These are phyloP conservation scores for Lacerta viridis DNA, from an alignment of 2,797 vertebrate genomes.

Conservation along the genomic window DNA sequence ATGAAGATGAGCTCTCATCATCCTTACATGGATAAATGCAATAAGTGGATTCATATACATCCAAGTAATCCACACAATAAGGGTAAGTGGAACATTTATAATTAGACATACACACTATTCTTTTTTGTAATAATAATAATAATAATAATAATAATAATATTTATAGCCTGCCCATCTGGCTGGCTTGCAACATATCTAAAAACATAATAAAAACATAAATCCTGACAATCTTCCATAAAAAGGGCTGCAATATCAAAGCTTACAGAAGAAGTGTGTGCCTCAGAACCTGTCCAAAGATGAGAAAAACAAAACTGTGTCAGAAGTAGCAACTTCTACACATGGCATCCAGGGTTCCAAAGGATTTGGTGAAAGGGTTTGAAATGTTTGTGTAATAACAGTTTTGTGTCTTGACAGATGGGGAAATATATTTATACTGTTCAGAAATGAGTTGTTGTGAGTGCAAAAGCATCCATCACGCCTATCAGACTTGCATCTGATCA, in stretches of 20 bases:
- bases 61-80: neutral
- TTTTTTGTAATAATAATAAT: neutral
- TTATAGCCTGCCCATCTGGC: no score
- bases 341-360: neutral
- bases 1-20: neutral
- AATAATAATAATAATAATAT: no score
- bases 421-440: neutral
- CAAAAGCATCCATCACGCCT: neutral
- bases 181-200: no score
- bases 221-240: no score
- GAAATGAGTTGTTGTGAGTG: neutral
- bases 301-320: neutral
- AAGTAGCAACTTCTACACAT: neutral
- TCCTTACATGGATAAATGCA: neutral
- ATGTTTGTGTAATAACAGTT: neutral
- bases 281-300: neutral
- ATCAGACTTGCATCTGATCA: neutral
- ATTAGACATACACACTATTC: neutral
- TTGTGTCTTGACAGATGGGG: neutral
- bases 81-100: neutral
- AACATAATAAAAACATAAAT: no score
- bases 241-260: neutral
- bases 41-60: neutral
- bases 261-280: neutral
- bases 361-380: neutral